These are phyloP conservation scores for Mormyrops attenuatus DNA, from an alignment of 2,797 vertebrate species.

Conservation along the genomic window DNA sequence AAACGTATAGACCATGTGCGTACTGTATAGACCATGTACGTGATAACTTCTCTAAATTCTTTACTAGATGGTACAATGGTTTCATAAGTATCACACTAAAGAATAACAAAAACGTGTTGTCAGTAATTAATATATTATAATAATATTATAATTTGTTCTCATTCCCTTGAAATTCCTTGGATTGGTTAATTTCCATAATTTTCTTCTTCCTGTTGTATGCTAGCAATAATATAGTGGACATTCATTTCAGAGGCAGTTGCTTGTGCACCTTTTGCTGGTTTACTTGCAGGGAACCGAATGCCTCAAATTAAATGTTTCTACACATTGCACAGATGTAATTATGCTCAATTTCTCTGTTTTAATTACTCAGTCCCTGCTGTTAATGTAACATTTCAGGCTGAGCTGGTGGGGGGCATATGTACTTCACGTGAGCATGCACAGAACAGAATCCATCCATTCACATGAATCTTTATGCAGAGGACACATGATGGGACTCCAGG, in stretches of 20 bases:
- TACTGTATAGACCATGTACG: neutral
- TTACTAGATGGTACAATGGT: neutral
- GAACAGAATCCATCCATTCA: too few relatives aligned
- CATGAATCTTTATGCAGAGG: too few relatives aligned
- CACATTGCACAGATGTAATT: slow-evolving; percentile 5
- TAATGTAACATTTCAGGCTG: neutral
- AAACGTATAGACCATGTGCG: neutral
- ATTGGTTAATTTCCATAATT: neutral
- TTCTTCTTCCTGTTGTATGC: neutral
- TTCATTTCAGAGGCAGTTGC: neutral
- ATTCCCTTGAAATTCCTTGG: neutral
- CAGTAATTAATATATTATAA: neutral
- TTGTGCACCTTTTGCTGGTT: neutral
- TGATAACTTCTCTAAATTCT: neutral
- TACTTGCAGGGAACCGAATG: neutral
- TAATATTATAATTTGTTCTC: neutral
- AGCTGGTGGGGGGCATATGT: neutral
- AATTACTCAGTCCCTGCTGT: neutral
- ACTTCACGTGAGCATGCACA: neutral
- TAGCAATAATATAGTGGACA: neutral
- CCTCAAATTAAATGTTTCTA: neutral
- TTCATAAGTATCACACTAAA: neutral
- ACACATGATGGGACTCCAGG: neutral
- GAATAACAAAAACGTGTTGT: neutral
- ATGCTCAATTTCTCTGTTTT: slow-evolving; percentile 59